Conservation (phyloP, 2,113 vertebrate genomes). For the Anser cygnoides region DNA sequence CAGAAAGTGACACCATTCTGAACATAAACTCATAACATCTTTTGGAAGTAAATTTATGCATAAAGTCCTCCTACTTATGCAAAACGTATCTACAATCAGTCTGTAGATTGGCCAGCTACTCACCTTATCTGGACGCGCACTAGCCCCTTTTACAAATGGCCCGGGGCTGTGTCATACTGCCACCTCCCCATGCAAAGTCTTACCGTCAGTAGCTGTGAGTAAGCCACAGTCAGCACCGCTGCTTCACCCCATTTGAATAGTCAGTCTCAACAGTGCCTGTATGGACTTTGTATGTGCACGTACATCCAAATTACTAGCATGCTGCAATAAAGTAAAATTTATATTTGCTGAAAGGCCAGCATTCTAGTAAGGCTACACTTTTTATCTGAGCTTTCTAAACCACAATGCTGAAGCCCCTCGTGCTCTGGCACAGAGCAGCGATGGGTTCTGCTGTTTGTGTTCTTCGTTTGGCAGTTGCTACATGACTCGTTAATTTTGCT, state of each 20-base stretch:
- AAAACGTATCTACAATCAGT: background rate
- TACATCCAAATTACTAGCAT: background rate
- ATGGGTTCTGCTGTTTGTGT: background rate
- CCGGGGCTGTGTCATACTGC: background rate
- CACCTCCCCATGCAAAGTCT: background rate
- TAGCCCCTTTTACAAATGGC: background rate
- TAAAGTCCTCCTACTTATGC: background rate
- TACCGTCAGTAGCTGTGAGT: fast-evolving
- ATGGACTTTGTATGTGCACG: too few relatives aligned
- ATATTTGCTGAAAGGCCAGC: background rate
- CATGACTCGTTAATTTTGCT: background rate
- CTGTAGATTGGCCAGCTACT: background rate
- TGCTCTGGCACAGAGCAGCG: background rate
- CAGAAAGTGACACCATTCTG: background rate
- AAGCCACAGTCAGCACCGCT: background rate
- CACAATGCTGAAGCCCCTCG: background rate
- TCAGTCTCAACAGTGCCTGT: background rate
- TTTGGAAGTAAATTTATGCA: background rate
- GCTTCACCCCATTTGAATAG: background rate
- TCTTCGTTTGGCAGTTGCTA: background rate
- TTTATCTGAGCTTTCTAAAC: background rate
- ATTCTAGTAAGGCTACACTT: background rate
- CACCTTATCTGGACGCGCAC: background rate
- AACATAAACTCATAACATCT: background rate
- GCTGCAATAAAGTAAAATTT: background rate